Evolutionary conservation across 2,888 invertebrate genomes (phyloP).

Genomic region (Hirtodrosophila confusa): DNA sequence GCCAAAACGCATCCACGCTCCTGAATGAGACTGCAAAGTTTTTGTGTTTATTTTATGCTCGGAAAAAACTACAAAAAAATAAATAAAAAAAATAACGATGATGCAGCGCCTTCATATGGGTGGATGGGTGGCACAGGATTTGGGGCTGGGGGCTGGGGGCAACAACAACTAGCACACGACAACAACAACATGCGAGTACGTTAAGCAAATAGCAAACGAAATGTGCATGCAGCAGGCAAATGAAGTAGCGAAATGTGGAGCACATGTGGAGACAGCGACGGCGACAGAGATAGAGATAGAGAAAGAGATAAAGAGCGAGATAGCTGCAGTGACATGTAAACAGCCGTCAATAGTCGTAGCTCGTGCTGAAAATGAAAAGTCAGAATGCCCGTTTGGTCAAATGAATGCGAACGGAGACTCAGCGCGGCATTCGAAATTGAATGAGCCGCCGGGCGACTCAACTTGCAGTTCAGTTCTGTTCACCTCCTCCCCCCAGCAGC

Average conservation of each 20-base stretch:
- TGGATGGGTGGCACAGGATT: slow-evolving; percentile 5
- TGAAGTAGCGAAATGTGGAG: slow-evolving; percentile 67
- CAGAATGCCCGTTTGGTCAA: slow-evolving; percentile 50
- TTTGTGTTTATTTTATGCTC: slow-evolving; percentile 69
- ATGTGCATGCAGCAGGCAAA: slow-evolving; percentile 66
- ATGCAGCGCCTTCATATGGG: slow-evolving; percentile 49
- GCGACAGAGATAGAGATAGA: slow-evolving; percentile 18
- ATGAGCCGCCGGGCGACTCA: slow-evolving; percentile 29
- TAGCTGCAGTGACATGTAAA: slow-evolving; percentile 23
- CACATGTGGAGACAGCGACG: slow-evolving; percentile 39
- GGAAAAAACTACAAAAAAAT: slow-evolving; percentile 25
- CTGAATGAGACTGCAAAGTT: slow-evolving; percentile 71
- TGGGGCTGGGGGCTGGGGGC: neutral
- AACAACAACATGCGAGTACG: slow-evolving; percentile 53
- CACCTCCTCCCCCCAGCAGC: neutral
- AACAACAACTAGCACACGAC: slow-evolving; percentile 46
- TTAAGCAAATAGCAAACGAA: slow-evolving; percentile 67
- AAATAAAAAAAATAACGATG: slow-evolving; percentile 21
- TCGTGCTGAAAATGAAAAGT: slow-evolving; percentile 60
- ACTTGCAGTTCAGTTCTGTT: slow-evolving; percentile 11
- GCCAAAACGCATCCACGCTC: slow-evolving; percentile 27
- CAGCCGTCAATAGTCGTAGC: slow-evolving; percentile 41
- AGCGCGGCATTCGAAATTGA: slow-evolving; percentile 35
- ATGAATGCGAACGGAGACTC: slow-evolving; percentile 41
- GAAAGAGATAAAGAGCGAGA: slow-evolving; percentile 10